Evolutionary conservation across 2,888 invertebrate species (phyloP).

Genomic region (Stenurella melanura): DNA sequence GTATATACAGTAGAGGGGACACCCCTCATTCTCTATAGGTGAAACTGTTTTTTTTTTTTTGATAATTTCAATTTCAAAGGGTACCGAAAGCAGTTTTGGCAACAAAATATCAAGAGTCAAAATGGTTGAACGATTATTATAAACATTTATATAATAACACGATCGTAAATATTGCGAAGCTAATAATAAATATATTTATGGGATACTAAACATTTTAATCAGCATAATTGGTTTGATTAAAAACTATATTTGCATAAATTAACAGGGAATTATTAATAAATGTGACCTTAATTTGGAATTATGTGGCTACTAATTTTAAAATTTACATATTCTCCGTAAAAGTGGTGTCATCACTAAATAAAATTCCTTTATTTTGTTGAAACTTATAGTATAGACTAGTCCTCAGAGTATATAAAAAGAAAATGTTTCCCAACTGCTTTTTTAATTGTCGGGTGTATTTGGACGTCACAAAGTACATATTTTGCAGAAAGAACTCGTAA

Average conservation of each 20-base stretch:
- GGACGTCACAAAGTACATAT: too few relatives aligned
- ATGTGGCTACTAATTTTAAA: background rate
- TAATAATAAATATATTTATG: conserved; percentile 7
- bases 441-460: too few relatives aligned
- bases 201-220: background rate
- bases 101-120: background rate
- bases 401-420: too few relatives aligned
- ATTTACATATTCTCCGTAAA: background rate
- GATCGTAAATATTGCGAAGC: background rate
- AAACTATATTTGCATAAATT: conserved; percentile 18
- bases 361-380: background rate
- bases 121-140: background rate
- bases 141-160: conserved; percentile 11
- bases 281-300: conserved; percentile 16
- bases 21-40: too few relatives aligned
- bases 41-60: too few relatives aligned
- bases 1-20: too few relatives aligned
- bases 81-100: background rate
- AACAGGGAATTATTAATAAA: conserved; percentile 10
- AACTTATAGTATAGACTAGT: background rate
- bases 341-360: conserved; percentile 12
- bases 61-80: background rate
- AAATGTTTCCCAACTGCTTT: too few relatives aligned
- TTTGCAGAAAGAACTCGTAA: too few relatives aligned
- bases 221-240: conserved; percentile 7